Evolutionary conservation across 2,888 invertebrate genomes (phyloP).

Genomic region (Platycheirus rosarum): DNA sequence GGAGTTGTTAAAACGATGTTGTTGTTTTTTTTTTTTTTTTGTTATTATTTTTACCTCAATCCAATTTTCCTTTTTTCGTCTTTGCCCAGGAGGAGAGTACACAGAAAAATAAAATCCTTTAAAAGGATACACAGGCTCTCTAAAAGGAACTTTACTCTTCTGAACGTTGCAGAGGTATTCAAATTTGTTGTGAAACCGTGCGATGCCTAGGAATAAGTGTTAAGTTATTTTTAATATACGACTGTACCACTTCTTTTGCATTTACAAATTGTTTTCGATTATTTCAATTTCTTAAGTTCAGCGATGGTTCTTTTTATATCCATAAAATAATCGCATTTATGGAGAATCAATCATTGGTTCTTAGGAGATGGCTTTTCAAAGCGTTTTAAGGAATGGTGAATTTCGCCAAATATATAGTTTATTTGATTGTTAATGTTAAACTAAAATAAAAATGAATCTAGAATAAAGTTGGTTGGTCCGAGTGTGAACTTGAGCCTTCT

Average conservation of each 20-base stretch:
- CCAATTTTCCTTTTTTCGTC: neutral
- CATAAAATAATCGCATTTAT: conserved; percentile 10
- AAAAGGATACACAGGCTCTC: conserved; percentile 1
- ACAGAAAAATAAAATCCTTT: neutral
- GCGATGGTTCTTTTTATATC: neutral
- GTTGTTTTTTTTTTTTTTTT: conserved; percentile 8
- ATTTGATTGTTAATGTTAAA: too few species aligned
- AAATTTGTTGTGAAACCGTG: conserved; percentile 27
- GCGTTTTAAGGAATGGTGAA: too few species aligned
- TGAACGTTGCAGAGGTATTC: neutral
- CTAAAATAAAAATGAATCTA: too few species aligned
- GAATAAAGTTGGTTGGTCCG: too few species aligned
- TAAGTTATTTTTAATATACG: conserved; percentile 57
- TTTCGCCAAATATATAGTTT: too few species aligned
- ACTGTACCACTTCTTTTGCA: neutral
- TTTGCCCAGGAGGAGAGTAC: neutral
- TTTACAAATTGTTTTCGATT: conserved; percentile 26
- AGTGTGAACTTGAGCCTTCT: too few species aligned
- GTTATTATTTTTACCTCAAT: neutral
- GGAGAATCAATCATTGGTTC: conserved; percentile 48
- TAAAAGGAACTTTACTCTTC: conserved; percentile 25
- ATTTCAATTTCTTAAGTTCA: conserved; percentile 31
- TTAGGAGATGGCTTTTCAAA: neutral
- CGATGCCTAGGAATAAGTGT: neutral
- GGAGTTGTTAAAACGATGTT: conserved; percentile 70